Conservation (phyloP, 2,113 vertebrate genomes). For the Puffinus mauretanicus region DNA sequence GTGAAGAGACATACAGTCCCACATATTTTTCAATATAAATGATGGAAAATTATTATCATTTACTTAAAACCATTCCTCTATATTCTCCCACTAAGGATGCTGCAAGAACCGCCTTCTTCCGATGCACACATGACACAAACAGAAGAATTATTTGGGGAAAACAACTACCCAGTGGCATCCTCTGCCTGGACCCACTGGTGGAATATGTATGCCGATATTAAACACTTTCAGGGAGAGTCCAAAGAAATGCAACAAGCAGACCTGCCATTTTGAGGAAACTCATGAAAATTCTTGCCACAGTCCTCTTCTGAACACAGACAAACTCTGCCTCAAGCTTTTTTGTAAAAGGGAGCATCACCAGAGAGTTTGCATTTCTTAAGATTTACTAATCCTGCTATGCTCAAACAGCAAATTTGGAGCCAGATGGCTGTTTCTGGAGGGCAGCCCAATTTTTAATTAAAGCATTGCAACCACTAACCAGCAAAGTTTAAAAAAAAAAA, state of each 20-base stretch:
- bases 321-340: background rate
- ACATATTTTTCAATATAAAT: background rate
- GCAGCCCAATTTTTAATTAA: background rate
- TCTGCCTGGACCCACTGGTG: background rate
- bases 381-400: background rate
- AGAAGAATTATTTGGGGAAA: background rate
- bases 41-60: background rate
- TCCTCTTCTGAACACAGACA: background rate
- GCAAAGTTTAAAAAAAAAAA: background rate
- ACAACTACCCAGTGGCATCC: background rate
- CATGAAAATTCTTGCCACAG: background rate
- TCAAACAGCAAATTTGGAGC: background rate
- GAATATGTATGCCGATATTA: rapidly evolving
- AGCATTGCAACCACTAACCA: background rate
- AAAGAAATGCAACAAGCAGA: background rate
- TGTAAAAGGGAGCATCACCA: background rate
- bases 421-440: background rate
- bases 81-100: background rate
- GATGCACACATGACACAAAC: background rate
- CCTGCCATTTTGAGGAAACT: background rate
- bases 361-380: background rate
- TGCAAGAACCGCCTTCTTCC: background rate
- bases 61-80: background rate
- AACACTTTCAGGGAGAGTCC: background rate
- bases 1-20: background rate